A percentile compares a stretch with the other conserved stretches of the same genome.
Evolutionary conservation across 1,140 invertebrate genomes (phyloP).

Genomic region (Caerostris darwini): DNA sequence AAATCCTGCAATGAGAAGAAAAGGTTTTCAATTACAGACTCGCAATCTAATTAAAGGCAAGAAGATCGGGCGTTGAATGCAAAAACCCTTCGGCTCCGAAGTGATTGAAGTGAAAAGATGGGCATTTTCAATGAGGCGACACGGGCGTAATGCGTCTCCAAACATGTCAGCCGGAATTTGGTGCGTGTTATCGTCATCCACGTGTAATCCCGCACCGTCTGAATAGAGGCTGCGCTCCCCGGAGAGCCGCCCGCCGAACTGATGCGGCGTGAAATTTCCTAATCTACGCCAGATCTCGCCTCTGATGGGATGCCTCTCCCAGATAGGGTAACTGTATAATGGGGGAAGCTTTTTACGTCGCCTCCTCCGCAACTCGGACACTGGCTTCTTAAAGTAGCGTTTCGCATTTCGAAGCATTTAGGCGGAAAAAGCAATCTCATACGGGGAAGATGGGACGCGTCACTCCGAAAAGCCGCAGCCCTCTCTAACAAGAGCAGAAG

Average conservation of each 20-base stretch:
- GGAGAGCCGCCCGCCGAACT: slow-evolving; percentile 65
- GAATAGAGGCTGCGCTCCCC: slow-evolving; percentile 64
- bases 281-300: slow-evolving; percentile 61
- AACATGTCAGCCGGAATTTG: slow-evolving; percentile 72
- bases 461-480: slow-evolving; percentile 70
- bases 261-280: slow-evolving; percentile 77
- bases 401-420: slow-evolving; percentile 76
- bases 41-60: slow-evolving; percentile 52
- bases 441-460: slow-evolving; percentile 62
- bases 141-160: slow-evolving; percentile 61
- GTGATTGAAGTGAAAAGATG: slow-evolving; percentile 73
- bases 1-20: background rate
- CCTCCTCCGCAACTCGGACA: slow-evolving; percentile 56
- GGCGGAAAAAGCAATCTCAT: slow-evolving; percentile 77
- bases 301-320: slow-evolving; percentile 71
- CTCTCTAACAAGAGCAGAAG: slow-evolving; percentile 64
- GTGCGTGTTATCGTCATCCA: slow-evolving; percentile 71
- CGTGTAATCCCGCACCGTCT: slow-evolving; percentile 69
- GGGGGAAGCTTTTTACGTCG: slow-evolving; percentile 71
- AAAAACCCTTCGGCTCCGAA: slow-evolving; percentile 70
- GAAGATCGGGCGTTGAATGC: slow-evolving; percentile 28
- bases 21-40: background rate
- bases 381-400: slow-evolving; percentile 76
- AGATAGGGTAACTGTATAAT: slow-evolving; percentile 72
- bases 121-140: slow-evolving; percentile 74